Evolutionary conservation across 1,140 invertebrate species (phyloP), one percentile per base, ranked within the genome.

Genomic region (Aphaenogaster rudis): DNA sequence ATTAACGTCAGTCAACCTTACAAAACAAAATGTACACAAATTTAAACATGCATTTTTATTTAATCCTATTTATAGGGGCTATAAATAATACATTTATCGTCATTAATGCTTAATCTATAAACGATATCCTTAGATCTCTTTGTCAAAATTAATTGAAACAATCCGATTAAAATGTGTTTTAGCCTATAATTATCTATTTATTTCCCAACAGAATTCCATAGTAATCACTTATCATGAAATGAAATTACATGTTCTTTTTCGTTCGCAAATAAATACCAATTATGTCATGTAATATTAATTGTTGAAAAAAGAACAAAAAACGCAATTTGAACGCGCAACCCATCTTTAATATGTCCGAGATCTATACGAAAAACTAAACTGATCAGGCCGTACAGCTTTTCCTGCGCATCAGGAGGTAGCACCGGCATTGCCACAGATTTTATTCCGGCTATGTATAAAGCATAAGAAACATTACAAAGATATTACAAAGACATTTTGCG

Each of bases 401-500:
- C 9, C 15, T 9, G 15, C 2, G 21, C 5, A 61, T 77, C 21
- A 45, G 3, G 1, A 48, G 3, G 5, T 45, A 67, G 42, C 28
- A 28, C 28, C 28, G 28, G 28, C 8, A 28, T 77, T 45, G 39
- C 21, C 59, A 77, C n/a, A 78, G 11, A 0, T 63, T 42, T 39
- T 33, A 78, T 61, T 28, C 2, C 21, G 21, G 7, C n/a, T 13
- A 9, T 48, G 17, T 64, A 36, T 33, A 66, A 79, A 48, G 6
- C 15, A 77, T 28, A 77, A 77, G 13, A 61, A 42, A 67, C 1
- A 8, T 15, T n/a, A n/a, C n/a, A 7, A 42, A 39, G 9, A 48
- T 59, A 82, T 96, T 97, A 99, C 79, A 99, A 96, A 77, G 98
- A 96, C 98, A 99, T 99, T 96, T 99, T 99, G 90, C 98, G 96